phyloP scores from a whole-genome alignment of 2,888 invertebrate genomes.

The Incurvaria masculella region DNA sequence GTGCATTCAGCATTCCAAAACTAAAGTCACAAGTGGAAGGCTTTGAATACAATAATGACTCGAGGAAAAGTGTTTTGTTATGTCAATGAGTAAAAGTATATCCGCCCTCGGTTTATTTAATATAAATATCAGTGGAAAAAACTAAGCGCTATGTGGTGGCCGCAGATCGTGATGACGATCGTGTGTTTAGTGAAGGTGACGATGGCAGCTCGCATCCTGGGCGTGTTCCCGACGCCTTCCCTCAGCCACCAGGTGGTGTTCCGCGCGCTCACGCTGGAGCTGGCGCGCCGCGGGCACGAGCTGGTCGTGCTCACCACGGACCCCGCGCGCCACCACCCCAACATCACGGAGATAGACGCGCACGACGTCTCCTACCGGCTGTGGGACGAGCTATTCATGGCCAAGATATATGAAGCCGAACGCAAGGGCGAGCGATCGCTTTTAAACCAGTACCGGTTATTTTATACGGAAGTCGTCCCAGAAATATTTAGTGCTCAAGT shows the following conservation, averaged over 20 bases:
- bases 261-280: conserved; percentile 31
- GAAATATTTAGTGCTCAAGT: conserved; percentile 18
- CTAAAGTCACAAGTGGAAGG: too few relatives aligned
- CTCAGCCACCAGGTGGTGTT: conserved; percentile 44
- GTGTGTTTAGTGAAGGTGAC: too few relatives aligned
- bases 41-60: too few relatives aligned
- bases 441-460: not conserved
- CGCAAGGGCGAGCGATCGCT: not conserved
- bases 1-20: too few relatives aligned
- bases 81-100: too few relatives aligned
- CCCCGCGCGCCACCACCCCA: conserved; percentile 25
- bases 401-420: not conserved
- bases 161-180: too few relatives aligned
- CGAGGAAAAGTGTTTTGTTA: too few relatives aligned
- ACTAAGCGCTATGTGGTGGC: too few relatives aligned
- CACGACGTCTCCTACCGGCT: conserved; percentile 18
- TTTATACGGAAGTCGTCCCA: conserved; percentile 1
- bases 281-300: conserved; percentile 40
- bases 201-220: conserved; percentile 18
- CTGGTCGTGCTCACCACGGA: conserved; percentile 38
- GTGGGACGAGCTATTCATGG: not conserved
- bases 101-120: too few relatives aligned
- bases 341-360: conserved; percentile 17
- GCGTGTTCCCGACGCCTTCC: conserved; percentile 26
- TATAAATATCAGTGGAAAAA: too few relatives aligned